Base-by-base conservation (phyloP, 2,797 vertebrate species). In the Pelochelys cantorii region DNA sequence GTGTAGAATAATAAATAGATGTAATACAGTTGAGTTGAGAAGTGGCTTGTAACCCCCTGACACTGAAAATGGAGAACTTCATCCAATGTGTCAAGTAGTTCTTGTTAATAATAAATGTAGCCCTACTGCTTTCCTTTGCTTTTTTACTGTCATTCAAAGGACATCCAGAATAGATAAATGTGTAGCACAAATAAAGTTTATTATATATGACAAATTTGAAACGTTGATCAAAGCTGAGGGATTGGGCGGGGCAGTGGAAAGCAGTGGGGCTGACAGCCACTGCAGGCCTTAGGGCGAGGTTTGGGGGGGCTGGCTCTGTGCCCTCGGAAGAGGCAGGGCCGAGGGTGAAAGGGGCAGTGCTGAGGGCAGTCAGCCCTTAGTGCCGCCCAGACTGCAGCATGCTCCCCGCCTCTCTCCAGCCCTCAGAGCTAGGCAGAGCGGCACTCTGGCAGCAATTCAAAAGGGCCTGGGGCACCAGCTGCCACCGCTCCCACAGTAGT, bases 171-270 rank as follows among this genome's bases (percentile, higher is more conserved):
- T 57, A 68, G n/a, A 12, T 79, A 71, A 42, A 53, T 4, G 7
- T 65, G 22, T 15, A 56, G 11, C 34, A 3, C 83, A 65, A 83
- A 83, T 1, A 37, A 59, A 3, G 2, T 59, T 79, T 0, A 0
- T 37, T 75, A 5, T 13, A 25, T 22, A 9, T 25, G 37, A 42
- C 20, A 42, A 11, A 42, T 42, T 6, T 25, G 42, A 48, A 75
- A 42, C 14, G 37, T 48, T 75, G 27, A 52, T 75, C 37, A 48
- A 75, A 42, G 11, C 74, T 75, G 25, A 48, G 22, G 13, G 42
- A 14, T 25, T 42, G 1, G 1, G 3, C 42, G 5, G 1, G 9
- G 9, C 7, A 13, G 23, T 7, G 17, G 23, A 42, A 17, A 79
- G 84, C 29, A 42, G 42, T 6, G 42, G 42, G 42, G 42, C 42